Evolutionary conservation across 1,140 invertebrate species (phyloP).

Genomic region (Eurosta solidaginis): DNA sequence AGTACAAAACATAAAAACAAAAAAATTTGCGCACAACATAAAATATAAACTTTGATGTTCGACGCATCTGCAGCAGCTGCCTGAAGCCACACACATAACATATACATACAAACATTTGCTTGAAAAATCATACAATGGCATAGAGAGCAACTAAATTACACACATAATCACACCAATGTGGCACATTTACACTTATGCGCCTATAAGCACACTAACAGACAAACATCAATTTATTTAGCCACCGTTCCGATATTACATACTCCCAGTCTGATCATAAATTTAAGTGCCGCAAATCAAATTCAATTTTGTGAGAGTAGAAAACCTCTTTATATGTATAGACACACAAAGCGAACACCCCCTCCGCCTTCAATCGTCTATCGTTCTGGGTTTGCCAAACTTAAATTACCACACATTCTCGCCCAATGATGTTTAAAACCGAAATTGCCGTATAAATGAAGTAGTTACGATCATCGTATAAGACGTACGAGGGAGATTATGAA

Average conservation of each 20-base stretch:
- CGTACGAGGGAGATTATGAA: too few species aligned
- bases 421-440: constrained; percentile 9
- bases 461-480: neutral
- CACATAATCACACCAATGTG: neutral
- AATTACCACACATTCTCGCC: constrained; percentile 17
- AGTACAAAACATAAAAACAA: neutral
- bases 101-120: neutral
- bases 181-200: neutral
- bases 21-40: neutral
- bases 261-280: constrained; percentile 20
- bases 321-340: neutral
- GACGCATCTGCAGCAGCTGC: constrained; percentile 7
- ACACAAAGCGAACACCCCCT: neutral
- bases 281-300: constrained; percentile 29
- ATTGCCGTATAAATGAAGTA: constrained; percentile 24
- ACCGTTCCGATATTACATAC: constrained; percentile 1
- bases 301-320: constrained; percentile 21
- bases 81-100: neutral
- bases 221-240: neutral
- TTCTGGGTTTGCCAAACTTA: neutral
- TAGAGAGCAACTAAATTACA: neutral
- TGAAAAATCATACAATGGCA: neutral
- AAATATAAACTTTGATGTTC: constrained; percentile 21
- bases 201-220: neutral
- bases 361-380: neutral